Conservation (phyloP, 2,888 invertebrate genomes). For the Lepidocyrtoides sp. region DNA sequence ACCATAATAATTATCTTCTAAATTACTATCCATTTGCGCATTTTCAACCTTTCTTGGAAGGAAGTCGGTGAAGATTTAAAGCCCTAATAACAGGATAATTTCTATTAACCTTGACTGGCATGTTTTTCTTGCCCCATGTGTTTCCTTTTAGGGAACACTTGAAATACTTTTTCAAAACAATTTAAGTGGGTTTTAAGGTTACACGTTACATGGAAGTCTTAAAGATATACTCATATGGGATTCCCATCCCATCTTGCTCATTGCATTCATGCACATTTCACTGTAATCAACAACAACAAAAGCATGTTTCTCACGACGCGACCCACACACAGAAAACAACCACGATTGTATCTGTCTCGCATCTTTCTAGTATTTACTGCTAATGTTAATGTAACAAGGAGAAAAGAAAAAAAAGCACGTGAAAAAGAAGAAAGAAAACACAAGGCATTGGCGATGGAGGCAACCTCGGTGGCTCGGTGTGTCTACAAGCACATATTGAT, state of each 20-base stretch:
- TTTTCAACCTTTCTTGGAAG: not conserved
- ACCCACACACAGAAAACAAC: not conserved
- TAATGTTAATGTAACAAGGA: conserved; percentile 26
- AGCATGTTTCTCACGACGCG: conserved; percentile 4
- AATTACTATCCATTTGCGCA: not conserved
- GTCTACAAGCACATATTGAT: too few relatives aligned
- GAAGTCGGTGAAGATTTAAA: not conserved
- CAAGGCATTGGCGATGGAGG: not conserved
- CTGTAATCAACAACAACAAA: conserved; percentile 16
- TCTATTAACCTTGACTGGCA: conserved; percentile 12
- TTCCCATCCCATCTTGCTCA: not conserved
- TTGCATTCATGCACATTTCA: conserved; percentile 5
- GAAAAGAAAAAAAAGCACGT: not conserved
- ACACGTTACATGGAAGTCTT: not conserved
- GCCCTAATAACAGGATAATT: not conserved
- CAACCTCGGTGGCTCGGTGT: not conserved
- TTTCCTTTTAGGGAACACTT: not conserved
- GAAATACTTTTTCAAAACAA: not conserved
- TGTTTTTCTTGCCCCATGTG: not conserved
- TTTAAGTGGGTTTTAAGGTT: conserved; percentile 4
- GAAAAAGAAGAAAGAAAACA: conserved; percentile 22
- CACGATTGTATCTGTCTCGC: not conserved
- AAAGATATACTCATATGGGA: not conserved
- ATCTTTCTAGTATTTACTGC: not conserved
- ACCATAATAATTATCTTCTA: conserved; percentile 16